Conservation (phyloP, 1,140 invertebrate genomes). For the Pseudomyrmex pallidus region DNA sequence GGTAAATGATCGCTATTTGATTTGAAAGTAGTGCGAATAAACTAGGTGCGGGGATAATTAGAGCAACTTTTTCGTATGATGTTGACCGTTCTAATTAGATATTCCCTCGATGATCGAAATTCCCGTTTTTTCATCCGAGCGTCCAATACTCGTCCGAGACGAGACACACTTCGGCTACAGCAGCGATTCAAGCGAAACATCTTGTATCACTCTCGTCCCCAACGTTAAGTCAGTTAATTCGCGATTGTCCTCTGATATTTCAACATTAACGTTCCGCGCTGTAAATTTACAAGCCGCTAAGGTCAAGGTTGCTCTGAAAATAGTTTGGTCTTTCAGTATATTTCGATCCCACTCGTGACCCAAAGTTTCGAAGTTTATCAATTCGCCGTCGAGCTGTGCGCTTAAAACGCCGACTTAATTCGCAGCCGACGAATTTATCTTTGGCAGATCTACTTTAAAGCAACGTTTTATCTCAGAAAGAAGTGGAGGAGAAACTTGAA, state of each 20-base stretch:
- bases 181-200: not conserved
- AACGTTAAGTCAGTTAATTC: conserved; percentile 12
- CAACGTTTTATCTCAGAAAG: not conserved
- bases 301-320: conserved; percentile 61
- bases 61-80: conserved; percentile 1
- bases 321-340: conserved; percentile 19
- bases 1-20: too few species aligned
- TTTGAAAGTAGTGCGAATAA: too few species aligned
- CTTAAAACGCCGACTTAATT: not conserved
- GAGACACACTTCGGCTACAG: conserved; percentile 39
- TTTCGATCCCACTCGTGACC: conserved; percentile 52
- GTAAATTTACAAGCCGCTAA: conserved; percentile 63
- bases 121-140: conserved; percentile 61
- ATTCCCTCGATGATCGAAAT: conserved; percentile 65
- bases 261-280: conserved; percentile 28
- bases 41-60: too few species aligned
- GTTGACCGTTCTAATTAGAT: conserved; percentile 62
- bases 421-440: not conserved
- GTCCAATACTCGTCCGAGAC: conserved; percentile 9
- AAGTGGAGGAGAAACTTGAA: not conserved
- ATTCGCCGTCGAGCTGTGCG: not conserved
- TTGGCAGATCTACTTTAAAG: not conserved
- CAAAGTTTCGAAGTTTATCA: conserved; percentile 64
- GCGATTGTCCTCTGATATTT: conserved; percentile 28
- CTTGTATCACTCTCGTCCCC: too few species aligned